These are phyloP conservation scores for Gryllus longicercus DNA, from an alignment of 2,888 invertebrate species.

Conservation along the genomic window DNA sequence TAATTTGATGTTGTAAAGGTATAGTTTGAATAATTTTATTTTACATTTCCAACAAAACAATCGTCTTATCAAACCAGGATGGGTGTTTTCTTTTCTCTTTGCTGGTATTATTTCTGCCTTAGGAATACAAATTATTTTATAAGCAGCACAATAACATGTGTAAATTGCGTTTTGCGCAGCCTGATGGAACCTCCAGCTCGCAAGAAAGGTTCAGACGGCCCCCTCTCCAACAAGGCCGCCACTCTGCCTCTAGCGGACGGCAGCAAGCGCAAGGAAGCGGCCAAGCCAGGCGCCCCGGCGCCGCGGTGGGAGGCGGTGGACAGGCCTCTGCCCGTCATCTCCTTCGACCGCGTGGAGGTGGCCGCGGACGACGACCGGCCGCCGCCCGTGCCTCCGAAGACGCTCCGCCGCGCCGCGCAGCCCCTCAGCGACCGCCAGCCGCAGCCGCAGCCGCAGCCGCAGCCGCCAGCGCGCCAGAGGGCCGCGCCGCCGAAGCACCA, in stretches of 20 bases:
- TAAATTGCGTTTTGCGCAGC: not conserved
- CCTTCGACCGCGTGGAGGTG: not conserved
- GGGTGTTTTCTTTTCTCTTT: no score
- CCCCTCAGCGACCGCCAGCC: not conserved
- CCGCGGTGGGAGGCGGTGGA: not conserved
- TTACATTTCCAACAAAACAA: no score
- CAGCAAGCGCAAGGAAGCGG: not conserved
- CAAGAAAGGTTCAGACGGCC: not conserved
- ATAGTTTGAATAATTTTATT: no score
- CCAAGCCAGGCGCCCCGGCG: no score
- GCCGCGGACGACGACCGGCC: not conserved
- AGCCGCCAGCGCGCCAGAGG: not conserved
- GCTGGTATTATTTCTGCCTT: no score
- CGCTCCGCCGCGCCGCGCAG: not conserved
- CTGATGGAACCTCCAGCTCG: not conserved
- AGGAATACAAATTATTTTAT: no score
- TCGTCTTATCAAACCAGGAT: no score
- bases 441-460: not conserved
- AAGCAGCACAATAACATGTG: no score
- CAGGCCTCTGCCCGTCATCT: not conserved
- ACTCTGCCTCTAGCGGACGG: not conserved
- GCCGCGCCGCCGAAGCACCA: not conserved
- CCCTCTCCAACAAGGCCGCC: not conserved
- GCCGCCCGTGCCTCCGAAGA: constrained; percentile 20
- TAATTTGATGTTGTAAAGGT: no score